Base-by-base conservation (phyloP, 2,113 vertebrate genomes). In the Pipra filicauda region DNA sequence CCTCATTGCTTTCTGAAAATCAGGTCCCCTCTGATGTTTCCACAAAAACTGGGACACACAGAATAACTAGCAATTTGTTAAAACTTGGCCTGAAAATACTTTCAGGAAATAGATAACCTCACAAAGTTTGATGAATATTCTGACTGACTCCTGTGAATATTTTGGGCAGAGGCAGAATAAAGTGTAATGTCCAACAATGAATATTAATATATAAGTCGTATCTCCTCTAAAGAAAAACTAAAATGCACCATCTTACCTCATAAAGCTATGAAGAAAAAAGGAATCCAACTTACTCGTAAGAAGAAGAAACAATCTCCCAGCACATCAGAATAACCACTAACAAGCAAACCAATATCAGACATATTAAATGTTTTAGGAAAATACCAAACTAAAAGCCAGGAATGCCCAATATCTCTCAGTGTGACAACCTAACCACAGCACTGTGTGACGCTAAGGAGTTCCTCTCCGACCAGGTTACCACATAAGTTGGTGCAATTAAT, bases 1-100 rank as follows among this genome's bases (percentile, higher is more conserved):
- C 79, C 83, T 84, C 72, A 72, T 41, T 91, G 76, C 44, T 86
- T 94, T 84, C 92, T 58, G 80, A 92, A 94, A 97, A 93, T 85
- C 93, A 96, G 88, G 92, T 96, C 92, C 76, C 35, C 73, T 88
- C 75, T 74, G 57, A 86, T 86, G 33, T 67, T 95, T 88, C 57
- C 66, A 71, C 8, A 49, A 85, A 75, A 95, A 95, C 70, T 78
- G 79, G 91, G 85, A 72, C 93, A 93, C n/a, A 62, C 23, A 58
- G 61, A 91, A 41, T 75, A 90, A 75, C 90, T 49, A 90, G 76
- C 57, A 72, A 82, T 86, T 91, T 85, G 52, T 82, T 85, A 51
- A 88, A 87, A 75, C 57, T 16, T 75, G 37, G 41, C 85, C 93
- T 96, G 88, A 78, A 91, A 92, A 73, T 70, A 78, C 73, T 62